Conservation (phyloP, 2,797 vertebrate species). For the Galaxias olidus region DNA sequence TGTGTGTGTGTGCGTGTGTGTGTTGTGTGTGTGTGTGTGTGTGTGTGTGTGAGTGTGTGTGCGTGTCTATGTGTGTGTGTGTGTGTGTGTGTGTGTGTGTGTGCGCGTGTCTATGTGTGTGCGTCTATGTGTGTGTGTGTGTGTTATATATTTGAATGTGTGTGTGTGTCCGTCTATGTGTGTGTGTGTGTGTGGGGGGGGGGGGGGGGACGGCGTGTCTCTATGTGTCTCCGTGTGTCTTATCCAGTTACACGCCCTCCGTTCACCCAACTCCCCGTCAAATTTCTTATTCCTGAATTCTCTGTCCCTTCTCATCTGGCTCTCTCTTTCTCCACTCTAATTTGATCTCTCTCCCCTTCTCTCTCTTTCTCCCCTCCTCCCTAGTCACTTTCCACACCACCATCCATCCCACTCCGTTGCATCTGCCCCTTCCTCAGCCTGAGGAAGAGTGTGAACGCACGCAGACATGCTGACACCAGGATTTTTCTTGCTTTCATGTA, state of each 20-base stretch:
- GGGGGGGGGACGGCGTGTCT: not conserved
- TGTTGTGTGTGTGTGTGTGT: not conserved
- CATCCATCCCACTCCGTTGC: too few species aligned
- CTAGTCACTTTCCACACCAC: conserved; percentile 6
- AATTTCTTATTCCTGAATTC: not conserved
- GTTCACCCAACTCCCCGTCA: conserved; percentile 28
- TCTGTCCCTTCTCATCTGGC: not conserved
- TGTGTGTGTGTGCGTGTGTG: conserved; percentile 33
- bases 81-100: not conserved
- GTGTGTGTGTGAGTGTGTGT: not conserved
- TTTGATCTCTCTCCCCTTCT: conserved; percentile 12
- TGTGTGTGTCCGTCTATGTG: not conserved
- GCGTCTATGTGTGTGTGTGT: not conserved
- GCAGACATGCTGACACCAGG: conserved; percentile 26
- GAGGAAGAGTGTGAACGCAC: conserved; percentile 9
- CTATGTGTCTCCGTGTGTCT: conserved; percentile 2
- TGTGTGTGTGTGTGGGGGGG: not conserved
- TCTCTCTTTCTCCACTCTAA: not conserved
- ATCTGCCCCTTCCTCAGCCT: too few species aligned
- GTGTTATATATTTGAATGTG: too few species aligned
- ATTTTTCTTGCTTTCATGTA: conserved; percentile 54
- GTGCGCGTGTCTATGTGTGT: not conserved
- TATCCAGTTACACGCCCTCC: conserved; percentile 41
- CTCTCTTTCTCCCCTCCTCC: conserved; percentile 12
- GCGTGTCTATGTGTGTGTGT: not conserved